Evolutionary conservation across 2,888 invertebrate species (phyloP).

Genomic region (Ectemnius lituratus): DNA sequence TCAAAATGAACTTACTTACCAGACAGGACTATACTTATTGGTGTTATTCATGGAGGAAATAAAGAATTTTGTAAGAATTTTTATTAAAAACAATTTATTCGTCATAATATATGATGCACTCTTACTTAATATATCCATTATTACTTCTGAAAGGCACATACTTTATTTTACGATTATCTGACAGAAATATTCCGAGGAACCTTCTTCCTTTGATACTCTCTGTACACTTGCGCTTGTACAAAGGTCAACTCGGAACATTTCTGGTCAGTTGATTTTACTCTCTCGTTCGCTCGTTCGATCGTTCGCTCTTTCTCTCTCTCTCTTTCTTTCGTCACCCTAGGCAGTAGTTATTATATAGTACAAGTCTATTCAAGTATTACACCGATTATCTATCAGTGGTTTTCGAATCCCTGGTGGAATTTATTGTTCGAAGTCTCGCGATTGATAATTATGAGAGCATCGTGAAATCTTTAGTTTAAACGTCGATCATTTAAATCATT

Average conservation of each 20-base stretch:
- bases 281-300: no score
- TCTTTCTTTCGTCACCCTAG: conserved; percentile 23
- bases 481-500: conserved; percentile 24
- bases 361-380: conserved; percentile 47
- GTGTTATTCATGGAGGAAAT: conserved; percentile 18
- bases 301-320: no score
- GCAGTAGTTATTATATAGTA: conserved; percentile 43
- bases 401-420: conserved; percentile 17
- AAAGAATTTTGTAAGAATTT: conserved; percentile 41
- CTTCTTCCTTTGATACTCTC: conserved; percentile 16
- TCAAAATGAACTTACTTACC: no score
- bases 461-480: no score
- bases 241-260: conserved; percentile 40
- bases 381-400: conserved; percentile 33
- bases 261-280: conserved; percentile 22
- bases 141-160: conserved; percentile 77
- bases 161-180: conserved; percentile 62
- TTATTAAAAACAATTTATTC: conserved; percentile 76
- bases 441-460: background rate
- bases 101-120: conserved; percentile 74
- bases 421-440: background rate
- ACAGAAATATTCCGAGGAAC: conserved; percentile 43
- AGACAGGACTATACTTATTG: background rate
- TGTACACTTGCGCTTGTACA: conserved; percentile 39
- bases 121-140: conserved; percentile 74